These are phyloP conservation scores for Zygaena filipendulae DNA, from an alignment of 2,888 invertebrate species.

Conservation along the genomic window DNA sequence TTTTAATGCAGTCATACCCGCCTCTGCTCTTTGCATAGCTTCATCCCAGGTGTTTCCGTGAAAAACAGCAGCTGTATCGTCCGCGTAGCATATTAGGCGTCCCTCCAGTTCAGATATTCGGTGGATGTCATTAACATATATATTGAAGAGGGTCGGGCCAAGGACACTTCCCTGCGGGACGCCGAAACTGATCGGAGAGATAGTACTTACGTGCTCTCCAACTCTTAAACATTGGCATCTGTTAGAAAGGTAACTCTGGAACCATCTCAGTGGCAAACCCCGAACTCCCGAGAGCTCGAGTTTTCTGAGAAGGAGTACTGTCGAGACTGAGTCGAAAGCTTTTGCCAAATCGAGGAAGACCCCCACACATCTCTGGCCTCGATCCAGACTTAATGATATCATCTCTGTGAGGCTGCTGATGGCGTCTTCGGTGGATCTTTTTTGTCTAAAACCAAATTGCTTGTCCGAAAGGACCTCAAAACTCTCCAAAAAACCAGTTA, in stretches of 20 bases:
- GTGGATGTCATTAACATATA: slow-evolving; percentile 6
- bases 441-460: slow-evolving; percentile 2
- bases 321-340: slow-evolving; percentile 6
- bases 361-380: slow-evolving; percentile 3
- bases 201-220: not conserved
- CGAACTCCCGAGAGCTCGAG: slow-evolving; percentile 2
- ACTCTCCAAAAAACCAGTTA: not conserved
- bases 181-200: not conserved
- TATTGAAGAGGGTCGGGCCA: not conserved
- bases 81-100: slow-evolving; percentile 3
- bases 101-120: too few relatives aligned
- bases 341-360: slow-evolving; percentile 7
- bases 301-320: slow-evolving; percentile 3
- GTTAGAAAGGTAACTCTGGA: slow-evolving; percentile 3
- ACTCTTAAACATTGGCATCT: too few relatives aligned
- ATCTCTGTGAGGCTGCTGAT: not conserved
- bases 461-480: not conserved
- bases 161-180: slow-evolving; percentile 4
- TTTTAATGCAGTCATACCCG: too few relatives aligned
- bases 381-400: not conserved
- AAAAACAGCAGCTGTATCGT: slow-evolving; percentile 5
- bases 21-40: not conserved
- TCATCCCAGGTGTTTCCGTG: slow-evolving; percentile 1
- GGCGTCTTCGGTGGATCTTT: slow-evolving; percentile 4
- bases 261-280: slow-evolving; percentile 2